Conservation (phyloP, 2,888 invertebrate species). For the Sturmia bella region DNA sequence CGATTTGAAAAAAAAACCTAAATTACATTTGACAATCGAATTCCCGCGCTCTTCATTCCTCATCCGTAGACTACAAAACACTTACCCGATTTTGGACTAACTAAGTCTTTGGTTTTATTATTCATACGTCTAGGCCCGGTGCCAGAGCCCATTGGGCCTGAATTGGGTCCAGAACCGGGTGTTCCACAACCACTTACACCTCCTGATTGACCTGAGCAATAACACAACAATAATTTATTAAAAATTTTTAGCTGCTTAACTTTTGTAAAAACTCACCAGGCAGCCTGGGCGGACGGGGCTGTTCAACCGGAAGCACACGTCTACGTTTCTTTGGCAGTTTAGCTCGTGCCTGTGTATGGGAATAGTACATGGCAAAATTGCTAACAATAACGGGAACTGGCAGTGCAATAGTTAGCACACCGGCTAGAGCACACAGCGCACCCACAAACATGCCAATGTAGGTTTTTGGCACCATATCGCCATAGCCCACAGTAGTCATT, state of each 20-base stretch:
- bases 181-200: slow-evolving; percentile 81
- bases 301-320: slow-evolving; percentile 97
- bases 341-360: slow-evolving; percentile 97
- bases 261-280: slow-evolving; percentile 73
- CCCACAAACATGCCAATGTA: slow-evolving; percentile 99
- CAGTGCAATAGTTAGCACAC: slow-evolving; percentile 98
- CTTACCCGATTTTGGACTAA: slow-evolving; percentile 82
- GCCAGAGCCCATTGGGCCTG: slow-evolving; percentile 81
- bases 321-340: slow-evolving; percentile 99
- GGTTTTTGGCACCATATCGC: slow-evolving; percentile 99
- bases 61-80: slow-evolving; percentile 54
- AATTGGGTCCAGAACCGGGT: slow-evolving; percentile 81
- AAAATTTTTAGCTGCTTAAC: neutral
- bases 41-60: neutral
- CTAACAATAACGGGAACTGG: slow-evolving; percentile 99
- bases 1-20: slow-evolving; percentile 52
- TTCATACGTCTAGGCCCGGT: slow-evolving; percentile 82
- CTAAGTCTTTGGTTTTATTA: slow-evolving; percentile 82
- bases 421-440: slow-evolving; percentile 97
- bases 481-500: slow-evolving; percentile 99
- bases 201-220: slow-evolving; percentile 78
- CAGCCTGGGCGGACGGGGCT: slow-evolving; percentile 85
- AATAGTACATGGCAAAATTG: slow-evolving; percentile 99
- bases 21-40: neutral
- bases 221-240: neutral